Evolutionary conservation across 1,140 invertebrate species (phyloP), one percentile per base, ranked within the genome.

Genomic region (Drosophila elegans): DNA sequence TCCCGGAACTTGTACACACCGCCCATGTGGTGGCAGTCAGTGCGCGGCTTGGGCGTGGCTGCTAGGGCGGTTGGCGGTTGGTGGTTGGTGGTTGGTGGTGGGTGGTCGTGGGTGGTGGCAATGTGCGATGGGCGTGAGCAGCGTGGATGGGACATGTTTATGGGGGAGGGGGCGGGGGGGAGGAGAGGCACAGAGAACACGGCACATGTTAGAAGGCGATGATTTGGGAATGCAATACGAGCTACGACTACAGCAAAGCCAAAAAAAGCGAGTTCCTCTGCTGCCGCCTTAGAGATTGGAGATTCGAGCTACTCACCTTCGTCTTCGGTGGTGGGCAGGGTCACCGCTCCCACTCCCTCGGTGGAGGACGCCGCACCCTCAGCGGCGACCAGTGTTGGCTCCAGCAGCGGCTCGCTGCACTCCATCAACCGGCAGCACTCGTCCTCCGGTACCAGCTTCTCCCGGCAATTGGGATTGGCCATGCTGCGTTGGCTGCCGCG

Each of bases 1-100:
- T 96, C 94, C 11, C 96, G 96, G 55, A 95, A 93, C 56, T 94
- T 93, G 72, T 97, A 95, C 0, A 96, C 96, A 51, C 94, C 94
- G 74, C 97, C 97, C 39, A 95, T 95, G 75, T 96, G 95, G n/a
- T 94, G 80, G 86, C 97, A 98, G 2, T 95, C 95, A 82, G 95
- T 95, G 13, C 76, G 79, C 48, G 90, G 67, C 52, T 86, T 91
- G 52, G 82, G 74, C 29, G 67, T 80, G 69, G 77, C 54, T 78
- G 44, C 66, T 69, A 71, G 49, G 49, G 16, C 16, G 16, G 16
- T 21, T 21, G 16, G 16, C 1, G 16, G 16, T 21, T 21, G 16
- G 16, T 21, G 16, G 16, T 21, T 21, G 16, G 16, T 21, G 0
- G 16, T 0, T 21, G 16, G 16, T 21, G n/a, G n/a, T 21, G 16